Base-by-base conservation (phyloP, 2,888 invertebrate genomes). In the Anoplius nigerrimus region DNA sequence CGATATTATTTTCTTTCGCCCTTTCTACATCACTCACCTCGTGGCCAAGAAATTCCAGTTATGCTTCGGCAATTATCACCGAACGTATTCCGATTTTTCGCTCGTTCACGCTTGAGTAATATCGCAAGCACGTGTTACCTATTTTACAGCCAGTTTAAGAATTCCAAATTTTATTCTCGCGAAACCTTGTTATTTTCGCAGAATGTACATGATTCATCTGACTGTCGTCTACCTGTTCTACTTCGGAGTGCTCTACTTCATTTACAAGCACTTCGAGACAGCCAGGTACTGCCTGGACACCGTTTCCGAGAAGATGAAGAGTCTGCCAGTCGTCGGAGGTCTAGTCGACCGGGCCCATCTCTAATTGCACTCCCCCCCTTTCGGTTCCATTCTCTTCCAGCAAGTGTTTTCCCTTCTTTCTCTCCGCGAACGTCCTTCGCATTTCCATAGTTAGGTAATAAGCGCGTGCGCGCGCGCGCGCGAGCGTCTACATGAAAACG, bases 151-250 rank as follows among this genome's bases (percentile, higher is more conserved):
- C 46, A 16, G 42, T 42, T 46, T 16, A 27, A 27, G 15, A 13
- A 46, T 6, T 13, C 20, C 27, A 20, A n/a, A n/a, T n/a, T n/a
- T 27, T 27, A 27, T 5, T 27, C 27, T 5, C 27, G 27, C 27
- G 4, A 6, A 5, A 27, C 27, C 27, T 27, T 27, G 15, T 27
- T 11, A 2, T 57, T 18, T 34, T 11, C 8, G 34, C 79, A 87
- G 87, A 53, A 80, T 86, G 61, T 84, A 87, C 79, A 71, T 82
- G 15, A 62, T 87, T 48, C 87, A 87, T 56, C 2, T 83, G 15
- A 55, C 70, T 16, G 45, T 83, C 5, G 79, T 87, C 6, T 87
- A 86, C 63, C 72, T 79, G 1, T 87, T 87, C 71, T 87, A 87
- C 68, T 84, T 86, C 16, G 82, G 83, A 2, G 58, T 85, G 2